phyloP scores from a whole-genome alignment of 2,113 vertebrate species.

The Panurus biarmicus region DNA sequence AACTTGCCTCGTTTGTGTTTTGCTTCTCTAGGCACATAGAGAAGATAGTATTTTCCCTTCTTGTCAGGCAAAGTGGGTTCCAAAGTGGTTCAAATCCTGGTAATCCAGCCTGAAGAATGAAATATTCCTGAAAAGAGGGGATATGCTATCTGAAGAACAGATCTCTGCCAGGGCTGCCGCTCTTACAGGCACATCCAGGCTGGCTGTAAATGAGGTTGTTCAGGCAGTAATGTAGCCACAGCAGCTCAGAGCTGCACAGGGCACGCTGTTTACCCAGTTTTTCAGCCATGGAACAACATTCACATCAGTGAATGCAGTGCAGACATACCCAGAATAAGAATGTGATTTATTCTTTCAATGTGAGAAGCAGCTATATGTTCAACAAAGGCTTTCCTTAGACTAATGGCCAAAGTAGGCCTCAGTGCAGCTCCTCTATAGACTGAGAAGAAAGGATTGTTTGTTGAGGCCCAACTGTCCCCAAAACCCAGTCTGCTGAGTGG shows the following conservation, averaged over 20 bases:
- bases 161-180: neutral
- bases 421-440: slow-evolving; percentile 22
- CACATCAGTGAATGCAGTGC: slow-evolving; percentile 30
- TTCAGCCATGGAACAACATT: slow-evolving; percentile 46
- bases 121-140: neutral
- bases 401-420: slow-evolving; percentile 49
- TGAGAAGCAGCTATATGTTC: slow-evolving; percentile 57
- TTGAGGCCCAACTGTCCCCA: slow-evolving; percentile 44
- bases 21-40: neutral
- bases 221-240: neutral
- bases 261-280: slow-evolving; percentile 43
- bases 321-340: slow-evolving; percentile 58
- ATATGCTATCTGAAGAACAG: neutral
- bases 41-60: neutral
- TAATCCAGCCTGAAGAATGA: neutral
- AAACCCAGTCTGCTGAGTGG: slow-evolving; percentile 15
- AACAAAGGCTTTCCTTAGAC: slow-evolving; percentile 55
- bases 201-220: slow-evolving; percentile 3
- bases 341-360: slow-evolving; percentile 55
- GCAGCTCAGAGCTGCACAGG: neutral
- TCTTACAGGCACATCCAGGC: neutral
- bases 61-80: neutral
- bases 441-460: slow-evolving; percentile 58
- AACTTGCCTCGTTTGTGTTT: neutral
- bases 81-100: neutral